Evolutionary conservation across 2,797 vertebrate genomes (phyloP).

Genomic region (Ataeniobius toweri): DNA sequence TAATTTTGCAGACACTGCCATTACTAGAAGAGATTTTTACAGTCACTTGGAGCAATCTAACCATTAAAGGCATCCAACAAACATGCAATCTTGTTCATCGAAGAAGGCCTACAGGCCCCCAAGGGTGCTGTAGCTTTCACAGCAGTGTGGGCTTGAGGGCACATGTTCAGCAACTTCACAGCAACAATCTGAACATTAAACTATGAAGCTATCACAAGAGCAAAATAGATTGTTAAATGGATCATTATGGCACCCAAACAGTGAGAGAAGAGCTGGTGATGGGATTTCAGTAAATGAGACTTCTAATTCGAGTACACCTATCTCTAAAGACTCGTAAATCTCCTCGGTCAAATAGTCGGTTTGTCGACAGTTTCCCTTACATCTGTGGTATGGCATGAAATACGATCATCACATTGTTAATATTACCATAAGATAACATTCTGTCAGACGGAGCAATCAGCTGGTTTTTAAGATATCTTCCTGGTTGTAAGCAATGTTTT

Average conservation of each 20-base stretch:
- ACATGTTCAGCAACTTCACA: slow-evolving; percentile 43
- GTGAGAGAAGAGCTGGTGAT: slow-evolving; percentile 8
- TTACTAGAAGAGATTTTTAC: slow-evolving; percentile 12
- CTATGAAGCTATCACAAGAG: slow-evolving; percentile 38
- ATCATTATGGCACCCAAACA: slow-evolving; percentile 28
- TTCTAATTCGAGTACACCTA: background rate
- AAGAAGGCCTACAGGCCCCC: slow-evolving; percentile 26
- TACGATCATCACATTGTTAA: background rate
- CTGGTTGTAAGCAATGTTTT: background rate
- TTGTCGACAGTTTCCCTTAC: background rate
- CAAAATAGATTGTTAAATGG: slow-evolving; percentile 45
- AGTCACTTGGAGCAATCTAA: slow-evolving; percentile 2
- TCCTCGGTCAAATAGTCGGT: background rate
- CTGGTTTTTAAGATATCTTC: background rate
- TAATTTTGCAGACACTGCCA: background rate
- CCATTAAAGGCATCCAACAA: slow-evolving; percentile 14
- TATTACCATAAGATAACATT: background rate
- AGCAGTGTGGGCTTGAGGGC: slow-evolving; percentile 17
- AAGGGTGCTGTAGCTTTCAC: slow-evolving; percentile 32
- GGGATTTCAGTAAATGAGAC: background rate
- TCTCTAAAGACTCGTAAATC: background rate
- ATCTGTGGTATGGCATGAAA: background rate
- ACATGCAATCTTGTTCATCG: slow-evolving; percentile 27
- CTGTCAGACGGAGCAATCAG: background rate
- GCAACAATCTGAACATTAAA: slow-evolving; percentile 48